Evolutionary conservation across 2,888 invertebrate genomes (phyloP).

Genomic region (Gastracanthus pulcherrimus): DNA sequence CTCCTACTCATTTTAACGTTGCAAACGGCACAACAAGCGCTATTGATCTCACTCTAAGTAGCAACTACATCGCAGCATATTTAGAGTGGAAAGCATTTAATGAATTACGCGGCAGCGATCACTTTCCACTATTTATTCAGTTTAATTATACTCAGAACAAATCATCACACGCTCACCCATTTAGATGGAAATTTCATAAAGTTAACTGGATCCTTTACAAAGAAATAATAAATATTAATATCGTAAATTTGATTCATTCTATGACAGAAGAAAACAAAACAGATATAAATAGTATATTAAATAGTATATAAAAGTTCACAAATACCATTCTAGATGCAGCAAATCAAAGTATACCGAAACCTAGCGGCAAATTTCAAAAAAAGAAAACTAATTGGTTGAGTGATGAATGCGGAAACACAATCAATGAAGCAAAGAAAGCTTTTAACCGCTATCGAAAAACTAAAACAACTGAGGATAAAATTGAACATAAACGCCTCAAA

Average conservation of each 20-base stretch:
- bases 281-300: slow-evolving; percentile 33
- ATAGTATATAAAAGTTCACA: too few relatives aligned
- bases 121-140: slow-evolving; percentile 57
- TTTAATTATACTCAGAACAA: background rate
- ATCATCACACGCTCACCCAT: background rate
- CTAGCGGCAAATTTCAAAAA: background rate
- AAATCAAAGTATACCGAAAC: slow-evolving; percentile 37
- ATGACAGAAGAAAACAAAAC: background rate
- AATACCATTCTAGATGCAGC: slow-evolving; percentile 52
- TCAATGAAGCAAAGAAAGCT: slow-evolving; percentile 45
- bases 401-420: slow-evolving; percentile 47
- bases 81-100: slow-evolving; percentile 42
- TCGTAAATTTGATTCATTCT: too few relatives aligned
- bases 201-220: slow-evolving; percentile 56
- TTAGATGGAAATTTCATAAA: slow-evolving; percentile 55
- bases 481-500: slow-evolving; percentile 51
- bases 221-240: slow-evolving; percentile 22
- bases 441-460: slow-evolving; percentile 55
- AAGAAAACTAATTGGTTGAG: slow-evolving; percentile 59
- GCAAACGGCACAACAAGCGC: slow-evolving; percentile 45
- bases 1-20: slow-evolving; percentile 59
- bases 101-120: slow-evolving; percentile 55
- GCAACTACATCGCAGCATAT: slow-evolving; percentile 30
- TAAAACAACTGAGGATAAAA: slow-evolving; percentile 42
- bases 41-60: slow-evolving; percentile 58